Evolutionary conservation across 2,888 invertebrate genomes (phyloP).

Genomic region (Actias luna): DNA sequence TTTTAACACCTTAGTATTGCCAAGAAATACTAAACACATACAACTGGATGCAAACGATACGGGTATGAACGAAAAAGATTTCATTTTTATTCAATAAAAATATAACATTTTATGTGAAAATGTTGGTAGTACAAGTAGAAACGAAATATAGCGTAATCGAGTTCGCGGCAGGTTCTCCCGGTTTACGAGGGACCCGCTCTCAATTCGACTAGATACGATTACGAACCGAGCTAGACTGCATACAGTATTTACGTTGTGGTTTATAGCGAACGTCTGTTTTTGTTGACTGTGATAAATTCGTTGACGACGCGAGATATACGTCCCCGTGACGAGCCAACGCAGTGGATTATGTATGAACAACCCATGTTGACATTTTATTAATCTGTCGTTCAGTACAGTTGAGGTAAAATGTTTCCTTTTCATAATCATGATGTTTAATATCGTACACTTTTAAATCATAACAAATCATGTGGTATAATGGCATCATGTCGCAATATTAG

Average conservation of each 20-base stretch:
- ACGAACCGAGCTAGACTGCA: not conserved
- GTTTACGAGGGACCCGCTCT: not conserved
- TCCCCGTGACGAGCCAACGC: not conserved
- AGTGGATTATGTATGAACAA: not conserved
- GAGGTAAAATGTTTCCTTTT: not conserved
- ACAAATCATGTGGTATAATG: no score
- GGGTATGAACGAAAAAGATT: no score
- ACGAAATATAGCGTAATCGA: not conserved
- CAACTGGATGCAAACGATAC: no score
- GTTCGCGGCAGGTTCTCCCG: not conserved
- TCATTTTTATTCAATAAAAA: no score
- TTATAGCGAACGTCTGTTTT: slow-evolving; percentile 5
- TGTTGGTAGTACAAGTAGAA: not conserved
- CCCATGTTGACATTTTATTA: not conserved
- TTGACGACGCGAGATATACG: slow-evolving; percentile 2
- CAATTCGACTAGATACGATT: slow-evolving; percentile 4
- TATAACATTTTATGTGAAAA: not conserved
- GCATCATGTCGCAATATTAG: no score
- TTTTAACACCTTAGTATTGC: no score
- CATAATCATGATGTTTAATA: not conserved
- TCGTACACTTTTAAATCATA: not conserved
- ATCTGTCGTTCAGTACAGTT: not conserved
- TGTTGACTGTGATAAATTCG: slow-evolving; percentile 3
- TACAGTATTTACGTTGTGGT: slow-evolving; percentile 3
- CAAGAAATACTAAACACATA: no score